phyloP scores from a whole-genome alignment of 2,797 vertebrate species.

The Myotis vivesi region DNA sequence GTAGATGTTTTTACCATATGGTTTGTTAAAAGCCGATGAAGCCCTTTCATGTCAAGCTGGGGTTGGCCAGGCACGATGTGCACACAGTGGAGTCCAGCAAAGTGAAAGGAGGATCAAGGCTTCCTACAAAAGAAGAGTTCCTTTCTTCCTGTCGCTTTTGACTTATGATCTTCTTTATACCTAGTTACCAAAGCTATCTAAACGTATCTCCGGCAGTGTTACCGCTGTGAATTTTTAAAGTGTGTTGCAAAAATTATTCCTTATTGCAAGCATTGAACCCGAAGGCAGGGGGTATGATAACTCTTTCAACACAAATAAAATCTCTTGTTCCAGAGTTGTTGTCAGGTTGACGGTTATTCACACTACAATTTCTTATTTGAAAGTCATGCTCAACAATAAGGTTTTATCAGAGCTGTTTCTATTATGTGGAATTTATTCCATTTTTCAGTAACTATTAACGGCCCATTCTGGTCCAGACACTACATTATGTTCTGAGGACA shows the following conservation, averaged over 20 bases:
- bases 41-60: constrained; percentile 78
- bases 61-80: constrained; percentile 33
- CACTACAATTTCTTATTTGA: not conserved
- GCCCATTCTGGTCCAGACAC: not conserved
- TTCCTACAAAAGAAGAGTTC: not conserved
- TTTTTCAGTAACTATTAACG: not conserved
- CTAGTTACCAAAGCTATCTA: not conserved
- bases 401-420: not conserved
- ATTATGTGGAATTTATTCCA: not conserved
- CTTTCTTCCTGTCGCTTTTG: not conserved
- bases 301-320: constrained; percentile 35
- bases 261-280: not conserved
- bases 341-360: not conserved
- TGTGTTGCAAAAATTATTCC: not conserved
- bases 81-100: not conserved
- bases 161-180: not conserved
- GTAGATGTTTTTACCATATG: constrained; percentile 80
- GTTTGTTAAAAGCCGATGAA: constrained; percentile 78
- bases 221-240: not conserved
- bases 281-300: not conserved
- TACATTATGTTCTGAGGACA: not conserved
- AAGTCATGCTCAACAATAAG: not conserved
- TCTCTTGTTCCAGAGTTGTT: not conserved
- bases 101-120: not conserved
- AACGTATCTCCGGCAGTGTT: not conserved